Base-by-base conservation (phyloP, 2,888 invertebrate species). In the Polyommatus icarus region DNA sequence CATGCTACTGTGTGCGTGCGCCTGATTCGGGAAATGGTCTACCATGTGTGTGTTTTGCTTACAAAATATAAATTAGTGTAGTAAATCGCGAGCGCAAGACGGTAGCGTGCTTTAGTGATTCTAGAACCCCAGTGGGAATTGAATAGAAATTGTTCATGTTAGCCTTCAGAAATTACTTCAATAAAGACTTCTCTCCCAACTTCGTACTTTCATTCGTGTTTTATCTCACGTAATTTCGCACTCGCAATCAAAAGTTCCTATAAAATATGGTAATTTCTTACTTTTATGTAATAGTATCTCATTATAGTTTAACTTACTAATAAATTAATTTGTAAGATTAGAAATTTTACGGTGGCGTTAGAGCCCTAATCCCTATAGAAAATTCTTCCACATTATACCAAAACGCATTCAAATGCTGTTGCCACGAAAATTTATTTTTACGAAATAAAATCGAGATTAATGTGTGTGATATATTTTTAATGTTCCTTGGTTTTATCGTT, bases 401-500 rank as follows among this genome's bases (percentile, higher is more conserved):
- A 67, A 67, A 29, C 29, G 29, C 15, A 12, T 29, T 54, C 10
- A 7, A 76, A 76, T 76, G n/a, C 57, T 76, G 18, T 29, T 29
- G 24, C 67, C 15, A 67, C 29, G 67, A 67, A 67, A 67, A 15
- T 29, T 67, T 67, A 67, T 67, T 67, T 29, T 67, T 32, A 67
- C 67, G 29, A 67, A 67, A 67, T 67, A 4, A 61, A 24, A 67
- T 29, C 6, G 29, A 67, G 67, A 67, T 67, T 67, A 67, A 67
- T 67, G 67, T 67, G 18, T 67, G 67, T 67, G 67, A 67, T 67
- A 67, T 32, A 67, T 67, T 29, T 20, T 67, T 67, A 67, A 67
- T 29, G 67, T 67, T 29, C 29, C 29, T 24, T 15, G 0, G 61
- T 15, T 67, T 61, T 67, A 67, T 67, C 29, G 67, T 15, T 67